phyloP scores from a whole-genome alignment of 2,797 vertebrate species.

The Furcifer pardalis region DNA sequence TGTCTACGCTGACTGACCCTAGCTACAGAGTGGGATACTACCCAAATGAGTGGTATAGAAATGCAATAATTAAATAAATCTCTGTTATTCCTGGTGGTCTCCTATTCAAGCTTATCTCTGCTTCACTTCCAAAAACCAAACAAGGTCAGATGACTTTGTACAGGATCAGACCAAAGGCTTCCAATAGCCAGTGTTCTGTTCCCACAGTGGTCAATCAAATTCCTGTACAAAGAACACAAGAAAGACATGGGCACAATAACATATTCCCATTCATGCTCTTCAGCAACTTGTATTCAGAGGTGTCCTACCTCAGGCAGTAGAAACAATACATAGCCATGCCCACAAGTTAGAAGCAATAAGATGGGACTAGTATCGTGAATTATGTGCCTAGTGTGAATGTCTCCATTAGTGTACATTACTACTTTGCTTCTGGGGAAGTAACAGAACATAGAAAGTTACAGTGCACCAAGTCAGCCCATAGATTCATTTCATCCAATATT shows the following conservation, averaged over 20 bases:
- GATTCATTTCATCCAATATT: neutral
- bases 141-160: neutral
- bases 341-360: neutral
- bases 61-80: too few relatives aligned
- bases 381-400: neutral
- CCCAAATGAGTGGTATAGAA: too few relatives aligned
- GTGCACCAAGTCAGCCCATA: neutral
- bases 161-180: neutral
- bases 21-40: too few relatives aligned
- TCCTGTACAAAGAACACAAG: too few relatives aligned
- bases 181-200: neutral
- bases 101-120: too few relatives aligned
- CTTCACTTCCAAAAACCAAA: too few relatives aligned
- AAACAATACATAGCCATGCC: neutral
- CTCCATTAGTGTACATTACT: neutral
- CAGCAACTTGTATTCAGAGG: neutral
- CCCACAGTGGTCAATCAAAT: neutral
- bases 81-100: too few relatives aligned
- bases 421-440: neutral
- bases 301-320: too few relatives aligned
- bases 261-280: too few relatives aligned
- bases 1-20: neutral
- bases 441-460: neutral
- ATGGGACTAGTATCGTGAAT: neutral
- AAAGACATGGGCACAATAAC: neutral